These are phyloP conservation scores for Mustelus asterias DNA, from an alignment of 2,113 vertebrate species.

Conservation along the genomic window DNA sequence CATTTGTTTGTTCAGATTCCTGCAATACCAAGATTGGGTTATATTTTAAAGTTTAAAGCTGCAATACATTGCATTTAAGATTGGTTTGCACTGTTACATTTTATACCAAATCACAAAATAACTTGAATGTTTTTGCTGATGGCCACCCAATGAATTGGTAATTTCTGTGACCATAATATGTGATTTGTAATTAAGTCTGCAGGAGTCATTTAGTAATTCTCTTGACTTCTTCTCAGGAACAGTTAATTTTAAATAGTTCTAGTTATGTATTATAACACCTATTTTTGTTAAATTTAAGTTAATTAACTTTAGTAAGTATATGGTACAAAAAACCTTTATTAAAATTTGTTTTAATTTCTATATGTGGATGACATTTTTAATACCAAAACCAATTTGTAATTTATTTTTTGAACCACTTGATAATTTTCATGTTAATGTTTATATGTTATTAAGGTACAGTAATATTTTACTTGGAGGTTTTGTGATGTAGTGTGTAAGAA, in stretches of 20 bases:
- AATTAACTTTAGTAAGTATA: background rate
- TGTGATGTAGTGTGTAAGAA: background rate
- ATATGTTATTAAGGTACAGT: background rate
- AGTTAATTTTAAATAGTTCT: background rate
- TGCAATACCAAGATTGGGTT: background rate
- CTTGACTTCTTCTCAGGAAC: background rate
- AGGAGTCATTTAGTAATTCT: background rate
- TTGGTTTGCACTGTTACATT: background rate
- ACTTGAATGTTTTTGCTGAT: background rate
- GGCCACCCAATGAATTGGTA: background rate
- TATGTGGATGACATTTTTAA: background rate
- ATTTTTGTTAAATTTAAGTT: background rate
- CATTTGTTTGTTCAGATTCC: background rate
- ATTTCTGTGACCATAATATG: background rate
- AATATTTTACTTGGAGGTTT: background rate
- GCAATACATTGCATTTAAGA: background rate
- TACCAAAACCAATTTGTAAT: background rate
- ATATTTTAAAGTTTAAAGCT: background rate
- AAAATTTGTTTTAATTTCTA: background rate
- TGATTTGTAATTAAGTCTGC: background rate
- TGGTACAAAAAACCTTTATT: background rate
- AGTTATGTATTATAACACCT: background rate
- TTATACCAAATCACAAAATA: slow-evolving; percentile 13
- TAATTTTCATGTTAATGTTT: background rate
- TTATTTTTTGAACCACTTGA: background rate